phyloP scores from a whole-genome alignment of 2,113 vertebrate genomes.

The Naja naja region DNA sequence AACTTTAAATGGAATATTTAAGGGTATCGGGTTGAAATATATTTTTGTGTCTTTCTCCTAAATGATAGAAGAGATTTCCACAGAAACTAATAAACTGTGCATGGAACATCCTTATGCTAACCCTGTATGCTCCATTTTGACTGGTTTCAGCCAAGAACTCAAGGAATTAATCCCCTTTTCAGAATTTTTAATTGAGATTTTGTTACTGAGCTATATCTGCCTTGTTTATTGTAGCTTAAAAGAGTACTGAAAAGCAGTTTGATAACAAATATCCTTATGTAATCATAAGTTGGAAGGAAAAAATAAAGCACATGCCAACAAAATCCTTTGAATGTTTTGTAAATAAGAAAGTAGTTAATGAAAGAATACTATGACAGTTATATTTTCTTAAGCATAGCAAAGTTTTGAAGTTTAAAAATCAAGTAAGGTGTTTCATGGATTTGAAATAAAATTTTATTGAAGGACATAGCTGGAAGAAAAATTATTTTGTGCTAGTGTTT shows the following conservation, averaged over 20 bases:
- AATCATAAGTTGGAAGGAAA: neutral
- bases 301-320: neutral
- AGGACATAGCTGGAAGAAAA: neutral
- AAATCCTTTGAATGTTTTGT: neutral
- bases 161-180: neutral
- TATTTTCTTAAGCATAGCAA: neutral
- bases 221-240: neutral
- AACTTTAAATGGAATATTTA: neutral
- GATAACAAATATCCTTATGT: neutral
- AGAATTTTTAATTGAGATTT: neutral
- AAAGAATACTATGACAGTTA: neutral
- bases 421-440: neutral
- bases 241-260: neutral
- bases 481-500: neutral
- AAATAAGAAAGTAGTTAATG: neutral
- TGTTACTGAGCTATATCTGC: neutral
- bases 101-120: neutral
- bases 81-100: neutral
- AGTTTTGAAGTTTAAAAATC: neutral
- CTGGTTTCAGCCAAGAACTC: neutral
- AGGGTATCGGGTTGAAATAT: neutral
- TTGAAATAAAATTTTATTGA: neutral
- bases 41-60: neutral
- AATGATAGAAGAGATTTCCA: neutral
- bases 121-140: neutral